Evolutionary conservation across 2,888 invertebrate species (phyloP).

Genomic region (Phortica magna): DNA sequence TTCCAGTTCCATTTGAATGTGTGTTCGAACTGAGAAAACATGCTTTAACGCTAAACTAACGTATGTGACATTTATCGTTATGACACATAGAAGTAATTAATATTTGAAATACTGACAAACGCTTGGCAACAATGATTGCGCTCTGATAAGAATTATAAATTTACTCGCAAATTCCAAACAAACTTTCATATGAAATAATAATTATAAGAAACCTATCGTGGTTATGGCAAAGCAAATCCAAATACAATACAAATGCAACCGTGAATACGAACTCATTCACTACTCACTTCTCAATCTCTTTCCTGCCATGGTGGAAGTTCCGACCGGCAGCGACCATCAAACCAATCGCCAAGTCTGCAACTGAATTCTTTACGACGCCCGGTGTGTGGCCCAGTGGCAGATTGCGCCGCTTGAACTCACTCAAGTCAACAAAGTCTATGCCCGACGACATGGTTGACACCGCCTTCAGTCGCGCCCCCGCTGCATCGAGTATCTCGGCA

Average conservation of each 20-base stretch:
- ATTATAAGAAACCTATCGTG: neutral
- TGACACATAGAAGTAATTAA: no score
- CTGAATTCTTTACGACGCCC: constrained; percentile 85
- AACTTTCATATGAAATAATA: neutral
- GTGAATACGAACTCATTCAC: neutral
- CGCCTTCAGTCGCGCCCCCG: constrained; percentile 83
- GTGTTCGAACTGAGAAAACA: no score
- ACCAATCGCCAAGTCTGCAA: constrained; percentile 90
- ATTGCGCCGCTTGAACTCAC: constrained; percentile 83
- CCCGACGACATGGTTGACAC: constrained; percentile 93
- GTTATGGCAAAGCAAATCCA: constrained; percentile 40
- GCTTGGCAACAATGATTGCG: neutral
- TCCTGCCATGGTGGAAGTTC: constrained; percentile 86
- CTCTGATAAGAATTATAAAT: no score
- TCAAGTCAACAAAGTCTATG: constrained; percentile 88
- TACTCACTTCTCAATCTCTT: constrained; percentile 80
- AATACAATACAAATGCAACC: neutral
- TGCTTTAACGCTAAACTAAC: no score
- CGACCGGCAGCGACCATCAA: constrained; percentile 87
- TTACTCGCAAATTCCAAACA: neutral
- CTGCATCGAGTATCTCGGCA: constrained; percentile 73
- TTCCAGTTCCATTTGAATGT: no score
- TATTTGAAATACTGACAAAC: no score
- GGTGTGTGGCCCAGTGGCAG: constrained; percentile 90
- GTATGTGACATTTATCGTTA: no score